phyloP scores from a whole-genome alignment of 2,113 vertebrate species.

The Pedetes capensis region DNA sequence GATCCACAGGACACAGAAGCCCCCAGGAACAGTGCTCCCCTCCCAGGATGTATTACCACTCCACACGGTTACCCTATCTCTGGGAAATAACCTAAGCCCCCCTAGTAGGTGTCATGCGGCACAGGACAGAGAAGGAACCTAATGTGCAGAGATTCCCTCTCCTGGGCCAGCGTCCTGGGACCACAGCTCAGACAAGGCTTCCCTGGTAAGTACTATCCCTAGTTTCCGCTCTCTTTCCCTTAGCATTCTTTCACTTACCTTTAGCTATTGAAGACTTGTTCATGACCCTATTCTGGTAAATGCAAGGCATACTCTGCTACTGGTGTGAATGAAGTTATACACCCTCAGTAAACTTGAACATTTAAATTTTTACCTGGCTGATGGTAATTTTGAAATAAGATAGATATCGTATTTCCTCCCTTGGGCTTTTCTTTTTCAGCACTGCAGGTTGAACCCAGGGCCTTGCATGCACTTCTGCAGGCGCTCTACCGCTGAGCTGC shows the following conservation, averaged over 20 bases:
- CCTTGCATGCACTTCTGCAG: no score
- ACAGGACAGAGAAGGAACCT: fast-evolving
- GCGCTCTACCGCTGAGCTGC: no score
- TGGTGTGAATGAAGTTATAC: fast-evolving
- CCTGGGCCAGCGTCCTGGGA: background rate
- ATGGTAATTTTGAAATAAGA: background rate
- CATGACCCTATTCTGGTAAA: no score
- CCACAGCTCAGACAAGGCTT: background rate
- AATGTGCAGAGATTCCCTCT: fast-evolving
- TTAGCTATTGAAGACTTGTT: background rate
- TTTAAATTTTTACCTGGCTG: fast-evolving
- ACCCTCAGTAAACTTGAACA: fast-evolving
- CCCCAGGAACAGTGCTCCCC: background rate
- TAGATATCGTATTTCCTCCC: background rate
- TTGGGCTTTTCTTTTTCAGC: background rate
- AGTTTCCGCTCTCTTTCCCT: background rate
- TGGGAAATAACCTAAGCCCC: background rate
- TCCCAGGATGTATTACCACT: no score
- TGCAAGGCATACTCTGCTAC: background rate
- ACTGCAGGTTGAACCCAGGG: no score
- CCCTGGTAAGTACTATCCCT: background rate
- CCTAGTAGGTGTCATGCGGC: background rate
- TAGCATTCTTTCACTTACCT: background rate
- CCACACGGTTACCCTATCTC: background rate
- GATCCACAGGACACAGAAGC: fast-evolving